Conservation (phyloP, 2,888 invertebrate genomes). For the Parnassius orleans region DNA sequence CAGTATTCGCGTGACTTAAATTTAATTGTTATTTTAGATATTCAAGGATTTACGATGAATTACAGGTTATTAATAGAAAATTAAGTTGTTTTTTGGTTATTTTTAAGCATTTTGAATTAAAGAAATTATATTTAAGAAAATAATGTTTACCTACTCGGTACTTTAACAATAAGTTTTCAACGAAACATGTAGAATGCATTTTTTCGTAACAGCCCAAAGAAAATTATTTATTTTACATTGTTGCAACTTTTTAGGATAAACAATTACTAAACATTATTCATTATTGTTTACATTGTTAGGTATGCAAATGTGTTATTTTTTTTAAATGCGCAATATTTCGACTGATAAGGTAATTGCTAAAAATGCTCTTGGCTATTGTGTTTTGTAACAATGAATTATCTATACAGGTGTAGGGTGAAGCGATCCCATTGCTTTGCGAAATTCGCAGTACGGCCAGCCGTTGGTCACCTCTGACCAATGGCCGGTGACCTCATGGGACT, state of each 20-base stretch:
- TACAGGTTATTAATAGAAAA: too few species aligned
- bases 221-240: conserved; percentile 9
- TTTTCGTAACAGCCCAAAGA: too few species aligned
- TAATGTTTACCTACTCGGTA: too few species aligned
- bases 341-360: conserved; percentile 18
- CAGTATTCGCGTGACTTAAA: too few species aligned
- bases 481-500: conserved; percentile 72
- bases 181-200: background rate
- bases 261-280: conserved; percentile 1
- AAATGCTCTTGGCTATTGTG: conserved; percentile 20
- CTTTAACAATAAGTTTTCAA: conserved; percentile 5
- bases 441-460: conserved; percentile 47
- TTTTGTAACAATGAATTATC: conserved; percentile 27
- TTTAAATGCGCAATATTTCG: conserved; percentile 6
- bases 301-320: conserved; percentile 13
- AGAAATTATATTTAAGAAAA: too few species aligned
- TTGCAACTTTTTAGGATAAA: background rate
- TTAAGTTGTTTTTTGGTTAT: too few species aligned
- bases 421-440: conserved; percentile 31
- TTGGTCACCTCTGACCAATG: conserved; percentile 77
- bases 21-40: too few species aligned
- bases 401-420: conserved; percentile 49
- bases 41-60: too few species aligned
- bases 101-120: too few species aligned
- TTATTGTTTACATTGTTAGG: conserved; percentile 9